phyloP scores from a whole-genome alignment of 2,797 vertebrate species.

The Adelosebastes latens region DNA sequence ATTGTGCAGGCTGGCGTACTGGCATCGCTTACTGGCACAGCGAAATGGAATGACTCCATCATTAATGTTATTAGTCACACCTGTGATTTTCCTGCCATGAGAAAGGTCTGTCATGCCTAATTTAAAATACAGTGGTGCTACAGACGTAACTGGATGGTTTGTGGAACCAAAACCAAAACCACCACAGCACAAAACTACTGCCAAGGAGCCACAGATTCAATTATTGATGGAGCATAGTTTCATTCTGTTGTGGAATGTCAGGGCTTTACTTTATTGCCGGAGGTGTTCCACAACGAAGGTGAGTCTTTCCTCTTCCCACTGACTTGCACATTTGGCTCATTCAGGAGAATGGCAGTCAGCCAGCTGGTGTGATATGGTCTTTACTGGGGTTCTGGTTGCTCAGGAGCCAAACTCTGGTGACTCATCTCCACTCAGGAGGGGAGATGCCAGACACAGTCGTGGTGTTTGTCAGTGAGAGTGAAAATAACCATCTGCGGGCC shows the following conservation, averaged over 20 bases:
- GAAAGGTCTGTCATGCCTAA: constrained; percentile 5
- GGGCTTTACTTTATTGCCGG: constrained; percentile 6
- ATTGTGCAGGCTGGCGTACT: constrained; percentile 2
- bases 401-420: constrained; percentile 73
- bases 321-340: constrained; percentile 43
- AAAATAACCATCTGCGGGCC: constrained; percentile 76
- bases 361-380: constrained; percentile 58
- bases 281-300: constrained; percentile 18
- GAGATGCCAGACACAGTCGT: constrained; percentile 73
- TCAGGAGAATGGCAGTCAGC: constrained; percentile 48
- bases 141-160: neutral
- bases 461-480: constrained; percentile 74
- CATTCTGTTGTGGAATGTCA: constrained; percentile 6
- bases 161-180: constrained; percentile 25
- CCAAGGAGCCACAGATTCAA: constrained; percentile 26
- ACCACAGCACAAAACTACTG: neutral
- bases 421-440: constrained; percentile 74
- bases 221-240: constrained; percentile 19
- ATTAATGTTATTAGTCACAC: constrained; percentile 53
- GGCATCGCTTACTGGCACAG: constrained; percentile 29
- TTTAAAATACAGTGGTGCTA: constrained; percentile 14
- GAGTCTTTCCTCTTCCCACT: constrained; percentile 18
- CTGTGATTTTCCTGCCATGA: constrained; percentile 31
- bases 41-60: constrained; percentile 28
- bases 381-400: constrained; percentile 61